Percentiles rank a stretch among this genome's conserved stretches.
These are phyloP conservation scores for Drosophila siamana DNA, from an alignment of 2,888 invertebrate genomes.

Conservation along the genomic window DNA sequence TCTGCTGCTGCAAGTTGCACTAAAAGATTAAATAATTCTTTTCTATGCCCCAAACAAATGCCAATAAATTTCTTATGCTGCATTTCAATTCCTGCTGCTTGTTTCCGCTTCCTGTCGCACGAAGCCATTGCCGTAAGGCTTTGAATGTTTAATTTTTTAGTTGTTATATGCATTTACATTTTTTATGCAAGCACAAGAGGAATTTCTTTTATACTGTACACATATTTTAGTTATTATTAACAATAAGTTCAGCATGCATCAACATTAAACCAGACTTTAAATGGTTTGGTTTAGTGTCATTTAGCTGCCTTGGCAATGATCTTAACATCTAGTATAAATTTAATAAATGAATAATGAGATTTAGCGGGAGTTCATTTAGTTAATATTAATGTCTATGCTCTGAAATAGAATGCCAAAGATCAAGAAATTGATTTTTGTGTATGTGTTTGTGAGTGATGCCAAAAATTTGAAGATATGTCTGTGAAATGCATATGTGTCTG, in stretches of 20 bases:
- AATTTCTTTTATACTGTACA: not conserved
- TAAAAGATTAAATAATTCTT: slow-evolving; percentile 27
- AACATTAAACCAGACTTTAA: not conserved
- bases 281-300: not conserved
- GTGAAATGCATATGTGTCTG: too few species aligned
- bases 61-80: slow-evolving; percentile 29
- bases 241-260: not conserved
- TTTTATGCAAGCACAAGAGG: not conserved
- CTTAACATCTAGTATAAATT: too few species aligned
- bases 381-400: too few species aligned
- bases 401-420: too few species aligned
- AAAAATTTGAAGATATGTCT: too few species aligned
- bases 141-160: not conserved
- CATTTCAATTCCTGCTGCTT: slow-evolving; percentile 11
- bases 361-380: too few species aligned
- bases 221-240: not conserved
- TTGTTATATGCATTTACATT: not conserved
- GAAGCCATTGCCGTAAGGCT: not conserved
- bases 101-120: slow-evolving; percentile 11
- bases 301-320: not conserved
- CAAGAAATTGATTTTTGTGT: too few species aligned
- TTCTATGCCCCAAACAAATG: slow-evolving; percentile 5
- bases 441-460: too few species aligned
- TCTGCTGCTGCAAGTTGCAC: not conserved
- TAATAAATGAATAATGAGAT: too few species aligned